Base-by-base conservation (phyloP, 1,140 invertebrate species). In the Hycleus cichorii region DNA sequence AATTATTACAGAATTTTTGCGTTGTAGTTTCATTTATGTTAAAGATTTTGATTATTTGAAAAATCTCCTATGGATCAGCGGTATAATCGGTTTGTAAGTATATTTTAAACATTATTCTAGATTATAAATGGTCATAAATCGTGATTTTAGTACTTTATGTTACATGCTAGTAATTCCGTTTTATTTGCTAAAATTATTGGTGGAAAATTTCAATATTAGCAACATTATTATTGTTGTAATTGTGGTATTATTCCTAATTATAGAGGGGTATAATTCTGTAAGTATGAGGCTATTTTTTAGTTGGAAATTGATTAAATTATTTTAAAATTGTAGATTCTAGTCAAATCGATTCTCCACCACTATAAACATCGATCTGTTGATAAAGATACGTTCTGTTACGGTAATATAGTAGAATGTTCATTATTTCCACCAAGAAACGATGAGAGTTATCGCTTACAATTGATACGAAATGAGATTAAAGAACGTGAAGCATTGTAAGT, bases 381-480 rank as follows among this genome's bases (percentile, higher is more conserved):
- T 32, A 51, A 43, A 11, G 39, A 52, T 47, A 50, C 12, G 5
- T 27, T 24, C 39, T 62, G 60, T 39, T 25, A 39, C n/a, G 42
- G 43, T 38, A 48, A 49, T 24, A 24, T 60, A 4, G 10, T 58
- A 5, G 62, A 63, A 45, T 63, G 62, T 47, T 52, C 58, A 10
- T 40, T 63, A 18, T 63, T 63, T 39, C 49, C 47, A 32, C 58
- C 54, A 18, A 52, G 62, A 46, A 27, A 60, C 49, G 62, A 63
- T 44, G 48, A 45, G 6, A 58, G 58, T 47, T 63, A 46, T 32
- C 46, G 52, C 27, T 60, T 63, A 11, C 7, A 47, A 12, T 18
- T 27, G 11, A 24, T 60, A 25, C 26, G 49, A 39, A 60, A 56
- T 39, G 62, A 63, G 54, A 60, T 63, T 8, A 57, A 54, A 49